phyloP scores from a whole-genome alignment of 2,888 invertebrate genomes.

The Oscheius myriophilus region DNA sequence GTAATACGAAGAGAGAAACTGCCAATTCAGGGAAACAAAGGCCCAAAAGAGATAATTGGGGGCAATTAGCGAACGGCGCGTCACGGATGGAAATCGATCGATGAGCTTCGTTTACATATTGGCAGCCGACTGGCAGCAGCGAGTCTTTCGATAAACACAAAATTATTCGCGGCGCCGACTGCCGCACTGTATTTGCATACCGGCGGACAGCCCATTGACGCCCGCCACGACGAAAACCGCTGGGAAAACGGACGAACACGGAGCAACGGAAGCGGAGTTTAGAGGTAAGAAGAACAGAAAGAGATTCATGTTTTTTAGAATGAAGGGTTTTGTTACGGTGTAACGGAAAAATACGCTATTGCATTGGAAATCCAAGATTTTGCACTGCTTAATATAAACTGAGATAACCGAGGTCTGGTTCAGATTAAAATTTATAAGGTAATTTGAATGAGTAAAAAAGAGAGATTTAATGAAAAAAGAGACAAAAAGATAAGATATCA shows the following conservation, averaged over 20 bases:
- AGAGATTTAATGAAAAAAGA: neutral
- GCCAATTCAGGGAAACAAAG: neutral
- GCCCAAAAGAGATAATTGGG: constrained; percentile 2
- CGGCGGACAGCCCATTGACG: constrained; percentile 24
- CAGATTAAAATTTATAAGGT: too few relatives aligned
- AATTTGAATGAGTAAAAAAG: too few relatives aligned
- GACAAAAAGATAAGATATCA: too few relatives aligned
- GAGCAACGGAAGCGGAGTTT: too few relatives aligned
- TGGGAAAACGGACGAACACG: too few relatives aligned
- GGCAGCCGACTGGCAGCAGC: constrained; percentile 11
- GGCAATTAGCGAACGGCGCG: neutral
- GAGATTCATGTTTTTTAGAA: too few relatives aligned
- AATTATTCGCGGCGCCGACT: constrained; percentile 12
- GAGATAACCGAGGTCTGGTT: too few relatives aligned
- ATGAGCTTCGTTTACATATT: constrained; percentile 12
- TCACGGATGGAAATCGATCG: constrained; percentile 3
- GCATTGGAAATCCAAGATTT: too few relatives aligned
- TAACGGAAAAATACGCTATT: too few relatives aligned
- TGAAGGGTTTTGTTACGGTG: too few relatives aligned
- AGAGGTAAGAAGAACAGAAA: too few relatives aligned
- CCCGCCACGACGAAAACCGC: neutral
- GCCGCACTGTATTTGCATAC: constrained; percentile 20
- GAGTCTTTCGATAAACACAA: constrained; percentile 26
- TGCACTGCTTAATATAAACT: too few relatives aligned
- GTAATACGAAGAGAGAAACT: neutral